These are phyloP conservation scores for Dasypolia templi DNA, from an alignment of 2,888 invertebrate genomes.

Conservation along the genomic window DNA sequence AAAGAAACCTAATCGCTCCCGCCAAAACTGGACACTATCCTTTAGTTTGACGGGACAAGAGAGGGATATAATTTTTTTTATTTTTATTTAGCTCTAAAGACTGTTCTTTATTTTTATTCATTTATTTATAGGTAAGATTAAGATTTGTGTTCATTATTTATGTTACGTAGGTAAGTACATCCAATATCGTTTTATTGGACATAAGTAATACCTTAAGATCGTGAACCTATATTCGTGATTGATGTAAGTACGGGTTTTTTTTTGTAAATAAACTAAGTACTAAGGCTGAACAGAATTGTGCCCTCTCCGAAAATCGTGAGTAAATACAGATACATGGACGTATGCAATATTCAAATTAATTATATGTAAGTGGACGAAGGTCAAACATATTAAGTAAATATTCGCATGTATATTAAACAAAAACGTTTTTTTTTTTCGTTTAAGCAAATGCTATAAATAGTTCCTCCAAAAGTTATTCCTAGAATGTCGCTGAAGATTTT, in stretches of 20 bases:
- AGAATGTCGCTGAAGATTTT: not conserved
- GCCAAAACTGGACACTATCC: not conserved
- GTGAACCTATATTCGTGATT: not conserved
- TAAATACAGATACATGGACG: slow-evolving; percentile 10
- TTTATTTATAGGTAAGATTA: not conserved
- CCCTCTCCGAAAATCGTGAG: slow-evolving; percentile 6
- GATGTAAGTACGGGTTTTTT: not conserved
- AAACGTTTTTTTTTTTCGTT: slow-evolving; percentile 1
- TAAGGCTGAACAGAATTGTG: not conserved
- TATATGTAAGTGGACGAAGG: slow-evolving; percentile 56
- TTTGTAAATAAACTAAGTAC: not conserved
- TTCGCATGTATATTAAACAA: slow-evolving; percentile 13
- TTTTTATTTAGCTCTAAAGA: not conserved
- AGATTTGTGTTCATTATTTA: not conserved
- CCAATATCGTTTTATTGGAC: not conserved
- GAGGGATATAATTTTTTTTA: not conserved
- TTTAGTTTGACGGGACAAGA: not conserved
- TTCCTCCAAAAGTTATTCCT: not conserved
- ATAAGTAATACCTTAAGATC: not conserved
- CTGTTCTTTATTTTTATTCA: no score
- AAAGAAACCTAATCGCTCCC: not conserved
- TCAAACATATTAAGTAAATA: slow-evolving; percentile 23
- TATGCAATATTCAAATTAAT: slow-evolving; percentile 45
- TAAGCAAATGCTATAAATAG: not conserved
- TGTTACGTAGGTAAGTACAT: not conserved